phyloP scores from a whole-genome alignment of 2,113 vertebrate species.

The Protobothrops flavoviridis region DNA sequence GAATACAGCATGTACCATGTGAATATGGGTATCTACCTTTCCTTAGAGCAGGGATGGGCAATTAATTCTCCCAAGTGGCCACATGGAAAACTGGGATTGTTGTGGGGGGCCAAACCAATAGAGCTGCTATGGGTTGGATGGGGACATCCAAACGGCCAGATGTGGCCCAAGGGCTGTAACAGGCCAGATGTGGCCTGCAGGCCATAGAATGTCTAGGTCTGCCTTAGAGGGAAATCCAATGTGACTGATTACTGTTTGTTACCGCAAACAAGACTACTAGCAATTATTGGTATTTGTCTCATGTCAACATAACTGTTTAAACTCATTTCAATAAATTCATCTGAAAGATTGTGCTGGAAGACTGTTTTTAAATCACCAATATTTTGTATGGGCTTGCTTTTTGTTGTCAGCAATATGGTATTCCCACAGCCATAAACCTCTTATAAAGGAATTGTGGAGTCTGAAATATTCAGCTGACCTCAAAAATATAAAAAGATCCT shows the following conservation, averaged over 20 bases:
- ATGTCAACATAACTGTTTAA: conserved; percentile 18
- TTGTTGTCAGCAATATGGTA: conserved; percentile 14
- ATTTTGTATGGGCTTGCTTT: not conserved
- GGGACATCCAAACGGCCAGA: not conserved
- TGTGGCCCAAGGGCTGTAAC: not conserved
- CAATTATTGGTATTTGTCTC: not conserved
- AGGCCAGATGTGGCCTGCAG: not conserved
- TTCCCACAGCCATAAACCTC: conserved; percentile 16
- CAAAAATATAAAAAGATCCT: conserved; percentile 12
- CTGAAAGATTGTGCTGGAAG: conserved; percentile 23
- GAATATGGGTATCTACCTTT: not conserved
- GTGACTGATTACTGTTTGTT: not conserved
- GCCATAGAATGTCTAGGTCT: not conserved
- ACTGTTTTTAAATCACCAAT: conserved; percentile 43
- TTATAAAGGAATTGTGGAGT: conserved; percentile 7
- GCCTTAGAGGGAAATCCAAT: not conserved
- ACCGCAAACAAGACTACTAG: not conserved
- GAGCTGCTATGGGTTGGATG: not conserved
- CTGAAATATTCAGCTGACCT: not conserved
- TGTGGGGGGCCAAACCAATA: not conserved
- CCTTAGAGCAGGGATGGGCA: not conserved
- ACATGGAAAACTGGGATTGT: not conserved
- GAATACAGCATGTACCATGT: not conserved
- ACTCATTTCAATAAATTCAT: conserved; percentile 12
- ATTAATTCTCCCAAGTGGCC: not conserved